These are phyloP conservation scores for Rhinogobius similis DNA, from an alignment of 2,113 vertebrate genomes.

Conservation along the genomic window DNA sequence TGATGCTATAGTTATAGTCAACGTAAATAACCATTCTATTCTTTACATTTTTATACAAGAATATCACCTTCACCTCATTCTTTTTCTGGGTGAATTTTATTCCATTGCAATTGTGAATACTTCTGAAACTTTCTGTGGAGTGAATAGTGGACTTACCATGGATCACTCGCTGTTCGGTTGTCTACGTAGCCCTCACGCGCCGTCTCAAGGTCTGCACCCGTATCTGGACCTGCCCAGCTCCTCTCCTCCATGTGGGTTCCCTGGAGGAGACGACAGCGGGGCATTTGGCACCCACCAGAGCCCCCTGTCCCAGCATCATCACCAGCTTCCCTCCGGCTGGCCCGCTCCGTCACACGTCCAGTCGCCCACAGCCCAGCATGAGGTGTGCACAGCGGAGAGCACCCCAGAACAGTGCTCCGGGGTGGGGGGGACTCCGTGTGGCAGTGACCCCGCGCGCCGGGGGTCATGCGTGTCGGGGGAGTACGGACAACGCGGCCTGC, in stretches of 20 bases:
- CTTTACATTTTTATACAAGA: background rate
- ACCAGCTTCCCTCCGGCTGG: conserved; percentile 79
- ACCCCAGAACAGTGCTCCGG: conserved; percentile 80
- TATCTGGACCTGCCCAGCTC: conserved; percentile 85
- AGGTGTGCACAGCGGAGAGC: conserved; percentile 83
- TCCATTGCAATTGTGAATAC: background rate
- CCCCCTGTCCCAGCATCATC: conserved; percentile 71
- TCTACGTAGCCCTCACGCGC: conserved; percentile 88
- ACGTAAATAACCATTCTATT: background rate
- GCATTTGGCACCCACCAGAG: conserved; percentile 78
- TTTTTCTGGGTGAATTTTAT: background rate
- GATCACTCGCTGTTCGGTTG: conserved; percentile 94
- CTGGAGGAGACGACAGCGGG: conserved; percentile 83
- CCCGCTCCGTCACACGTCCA: conserved; percentile 84
- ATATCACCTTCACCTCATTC: background rate
- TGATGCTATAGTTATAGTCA: background rate
- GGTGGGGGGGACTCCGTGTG: conserved; percentile 81
- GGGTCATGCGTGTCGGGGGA: conserved; percentile 82
- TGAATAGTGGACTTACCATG: conserved; percentile 78
- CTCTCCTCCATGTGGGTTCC: conserved; percentile 85
- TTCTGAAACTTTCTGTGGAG: background rate
- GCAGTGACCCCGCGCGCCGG: conserved; percentile 77
- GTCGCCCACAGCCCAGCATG: conserved; percentile 76
- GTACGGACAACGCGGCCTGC: conserved; percentile 83
- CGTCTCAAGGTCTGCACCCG: conserved; percentile 87